Conservation (phyloP, 2,797 vertebrate genomes). For the Malurus leucopterus region DNA sequence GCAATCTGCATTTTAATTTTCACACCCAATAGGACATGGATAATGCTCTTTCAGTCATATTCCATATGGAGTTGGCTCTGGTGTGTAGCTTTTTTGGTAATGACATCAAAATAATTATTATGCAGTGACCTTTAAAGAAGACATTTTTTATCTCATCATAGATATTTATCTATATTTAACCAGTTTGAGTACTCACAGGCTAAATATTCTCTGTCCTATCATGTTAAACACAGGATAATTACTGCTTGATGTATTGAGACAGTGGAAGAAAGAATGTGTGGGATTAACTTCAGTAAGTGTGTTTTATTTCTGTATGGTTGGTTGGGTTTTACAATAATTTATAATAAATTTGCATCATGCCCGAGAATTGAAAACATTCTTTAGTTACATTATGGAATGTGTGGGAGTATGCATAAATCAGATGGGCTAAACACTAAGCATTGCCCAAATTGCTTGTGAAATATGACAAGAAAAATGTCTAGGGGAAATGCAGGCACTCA, state of each 20-base stretch:
- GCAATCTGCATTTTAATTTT: background rate
- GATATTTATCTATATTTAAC: constrained; percentile 33
- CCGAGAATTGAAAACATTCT: constrained; percentile 23
- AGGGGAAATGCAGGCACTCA: constrained; percentile 1
- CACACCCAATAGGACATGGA: background rate
- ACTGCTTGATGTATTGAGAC: constrained; percentile 39
- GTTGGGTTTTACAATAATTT: constrained; percentile 47
- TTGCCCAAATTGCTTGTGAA: constrained; percentile 50
- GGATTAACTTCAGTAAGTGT: constrained; percentile 37
- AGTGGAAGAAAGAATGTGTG: constrained; percentile 42
- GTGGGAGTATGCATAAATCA: constrained; percentile 55
- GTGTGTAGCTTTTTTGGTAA: background rate
- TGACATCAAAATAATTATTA: background rate
- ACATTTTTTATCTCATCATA: background rate
- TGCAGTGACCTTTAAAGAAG: background rate
- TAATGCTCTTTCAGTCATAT: background rate
- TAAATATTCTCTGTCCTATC: constrained; percentile 25
- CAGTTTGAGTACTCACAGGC: background rate
- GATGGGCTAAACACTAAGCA: constrained; percentile 25
- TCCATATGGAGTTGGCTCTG: background rate
- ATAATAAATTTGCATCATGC: constrained; percentile 52
- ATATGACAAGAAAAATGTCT: constrained; percentile 27
- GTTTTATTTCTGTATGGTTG: constrained; percentile 29
- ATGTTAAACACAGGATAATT: constrained; percentile 33
- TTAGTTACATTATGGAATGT: constrained; percentile 40